Conservation (phyloP, 2,113 vertebrate species). For the Sarotherodon lohbergeri region DNA sequence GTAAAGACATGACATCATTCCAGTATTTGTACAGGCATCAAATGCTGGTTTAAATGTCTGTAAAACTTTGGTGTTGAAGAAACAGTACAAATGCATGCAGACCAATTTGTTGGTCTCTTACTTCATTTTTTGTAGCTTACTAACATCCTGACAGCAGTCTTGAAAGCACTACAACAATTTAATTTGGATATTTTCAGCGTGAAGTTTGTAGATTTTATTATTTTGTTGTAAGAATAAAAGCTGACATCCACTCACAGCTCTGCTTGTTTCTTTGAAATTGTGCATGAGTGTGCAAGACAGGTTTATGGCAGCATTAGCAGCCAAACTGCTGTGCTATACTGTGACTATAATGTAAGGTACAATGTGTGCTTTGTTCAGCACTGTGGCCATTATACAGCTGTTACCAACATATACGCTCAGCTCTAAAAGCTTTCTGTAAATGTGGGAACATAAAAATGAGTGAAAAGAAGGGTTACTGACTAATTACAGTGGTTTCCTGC, state of each 20-base stretch:
- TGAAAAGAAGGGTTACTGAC: neutral
- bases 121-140: neutral
- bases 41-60: neutral
- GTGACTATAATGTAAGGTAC: neutral
- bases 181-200: neutral
- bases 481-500: neutral
- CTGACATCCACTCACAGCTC: neutral
- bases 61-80: neutral
- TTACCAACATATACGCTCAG: neutral
- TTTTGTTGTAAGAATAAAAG: neutral
- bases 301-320: neutral
- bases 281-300: neutral
- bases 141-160: neutral
- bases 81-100: neutral
- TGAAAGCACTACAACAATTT: neutral
- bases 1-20: neutral
- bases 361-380: neutral
- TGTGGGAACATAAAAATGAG: neutral
- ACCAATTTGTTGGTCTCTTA: neutral
- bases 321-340: neutral
- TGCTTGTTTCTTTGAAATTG: neutral
- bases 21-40: neutral
- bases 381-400: neutral
- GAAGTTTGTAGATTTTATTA: neutral
- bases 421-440: neutral